Evolutionary conservation across 2,113 vertebrate genomes (phyloP).

Genomic region (Nanorana parkeri): DNA sequence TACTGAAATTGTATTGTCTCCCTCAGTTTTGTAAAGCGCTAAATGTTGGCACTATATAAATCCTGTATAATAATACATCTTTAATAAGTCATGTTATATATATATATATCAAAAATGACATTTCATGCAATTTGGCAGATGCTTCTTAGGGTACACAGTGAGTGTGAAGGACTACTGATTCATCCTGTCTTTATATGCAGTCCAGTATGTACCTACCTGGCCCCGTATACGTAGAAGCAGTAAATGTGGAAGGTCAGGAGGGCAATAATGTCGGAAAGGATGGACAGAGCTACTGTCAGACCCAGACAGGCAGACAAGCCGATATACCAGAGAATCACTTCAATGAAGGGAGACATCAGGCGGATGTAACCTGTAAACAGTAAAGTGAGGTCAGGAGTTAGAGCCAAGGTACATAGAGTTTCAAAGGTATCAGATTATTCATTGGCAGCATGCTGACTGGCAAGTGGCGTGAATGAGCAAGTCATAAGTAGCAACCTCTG

Average conservation of each 20-base stretch:
- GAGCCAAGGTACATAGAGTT: background rate
- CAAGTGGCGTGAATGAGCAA: background rate
- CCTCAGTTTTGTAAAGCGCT: too few relatives aligned
- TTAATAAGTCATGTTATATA: too few relatives aligned
- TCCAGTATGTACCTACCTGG: slow-evolving; percentile 77
- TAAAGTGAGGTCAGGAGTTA: background rate
- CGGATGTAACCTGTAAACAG: slow-evolving; percentile 87
- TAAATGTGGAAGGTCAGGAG: slow-evolving; percentile 98
- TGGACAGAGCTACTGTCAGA: slow-evolving; percentile 87
- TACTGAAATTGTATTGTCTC: too few relatives aligned
- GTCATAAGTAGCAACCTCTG: too few relatives aligned
- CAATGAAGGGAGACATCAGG: slow-evolving; percentile 93
- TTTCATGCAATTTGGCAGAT: too few relatives aligned
- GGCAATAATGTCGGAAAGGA: slow-evolving; percentile 90
- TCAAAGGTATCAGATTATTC: too few relatives aligned
- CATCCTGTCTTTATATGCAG: background rate
- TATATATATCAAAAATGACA: too few relatives aligned
- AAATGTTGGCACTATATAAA: too few relatives aligned
- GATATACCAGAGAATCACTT: slow-evolving; percentile 94
- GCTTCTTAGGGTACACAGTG: too few relatives aligned
- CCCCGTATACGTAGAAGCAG: slow-evolving; percentile 98
- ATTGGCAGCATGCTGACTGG: background rate
- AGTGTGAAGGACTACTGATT: too few relatives aligned
- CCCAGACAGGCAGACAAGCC: slow-evolving; percentile 91
- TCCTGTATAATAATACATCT: too few relatives aligned